Conservation (phyloP, 2,113 vertebrate genomes). For the Pithys albifrons region DNA sequence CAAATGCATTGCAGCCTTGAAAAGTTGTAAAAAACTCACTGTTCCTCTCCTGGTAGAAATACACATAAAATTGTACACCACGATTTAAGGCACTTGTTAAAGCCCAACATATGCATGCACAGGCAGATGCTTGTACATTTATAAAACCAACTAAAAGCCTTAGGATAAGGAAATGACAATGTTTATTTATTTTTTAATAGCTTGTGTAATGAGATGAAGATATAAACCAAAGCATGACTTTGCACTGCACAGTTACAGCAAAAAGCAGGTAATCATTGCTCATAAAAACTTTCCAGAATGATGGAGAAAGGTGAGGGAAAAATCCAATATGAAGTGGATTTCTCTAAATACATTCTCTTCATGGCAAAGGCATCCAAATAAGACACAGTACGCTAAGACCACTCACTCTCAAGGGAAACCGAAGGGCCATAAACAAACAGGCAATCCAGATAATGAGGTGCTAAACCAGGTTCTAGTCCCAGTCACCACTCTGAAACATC, state of each 20-base stretch:
- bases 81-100: background rate
- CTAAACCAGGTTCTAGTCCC: background rate
- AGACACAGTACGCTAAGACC: fast-evolving
- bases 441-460: background rate
- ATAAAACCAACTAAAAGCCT: background rate
- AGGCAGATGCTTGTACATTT: background rate
- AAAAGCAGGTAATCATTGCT: background rate
- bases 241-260: background rate
- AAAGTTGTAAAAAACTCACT: background rate
- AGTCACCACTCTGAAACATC: background rate
- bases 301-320: background rate
- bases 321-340: background rate
- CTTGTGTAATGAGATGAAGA: background rate
- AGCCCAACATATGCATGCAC: background rate
- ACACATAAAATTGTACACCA: background rate
- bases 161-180: background rate
- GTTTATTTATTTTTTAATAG: slow-evolving; percentile 7
- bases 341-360: background rate
- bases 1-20: background rate
- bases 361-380: background rate
- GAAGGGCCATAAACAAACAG: background rate
- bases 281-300: background rate
- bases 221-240: background rate
- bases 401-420: background rate
- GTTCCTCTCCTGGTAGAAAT: background rate